Evolutionary conservation across 2,113 vertebrate genomes (phyloP).

Genomic region (Thamnophis sirtalis): DNA sequence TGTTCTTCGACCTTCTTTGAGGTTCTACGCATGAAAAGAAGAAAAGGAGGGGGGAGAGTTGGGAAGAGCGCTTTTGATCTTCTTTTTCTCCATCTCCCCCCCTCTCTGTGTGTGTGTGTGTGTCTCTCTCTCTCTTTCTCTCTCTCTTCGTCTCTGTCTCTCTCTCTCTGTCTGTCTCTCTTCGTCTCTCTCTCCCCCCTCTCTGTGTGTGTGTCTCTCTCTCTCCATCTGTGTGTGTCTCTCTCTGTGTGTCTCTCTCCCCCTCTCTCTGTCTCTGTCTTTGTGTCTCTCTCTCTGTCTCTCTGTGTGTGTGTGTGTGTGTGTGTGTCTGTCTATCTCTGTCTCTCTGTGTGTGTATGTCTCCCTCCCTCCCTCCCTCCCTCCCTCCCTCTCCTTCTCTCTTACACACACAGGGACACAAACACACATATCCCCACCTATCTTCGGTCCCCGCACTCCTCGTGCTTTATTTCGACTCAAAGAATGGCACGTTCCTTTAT

Average conservation of each 20-base stretch:
- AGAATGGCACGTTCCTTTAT: conserved; percentile 97
- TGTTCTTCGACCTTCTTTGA: conserved; percentile 99
- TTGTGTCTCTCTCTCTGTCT: too few species aligned
- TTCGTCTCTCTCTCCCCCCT: too few species aligned
- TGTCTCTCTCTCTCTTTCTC: too few species aligned
- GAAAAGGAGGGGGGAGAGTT: conserved; percentile 74
- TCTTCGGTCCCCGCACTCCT: conserved; percentile 63
- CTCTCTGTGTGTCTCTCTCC: conserved; percentile 42
- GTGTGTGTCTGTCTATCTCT: conserved; percentile 38
- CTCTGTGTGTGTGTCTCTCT: conserved; percentile 15
- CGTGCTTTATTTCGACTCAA: conserved; percentile 83
- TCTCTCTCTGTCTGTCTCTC: too few species aligned
- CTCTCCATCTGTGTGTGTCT: conserved; percentile 54
- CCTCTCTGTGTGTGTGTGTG: neutral
- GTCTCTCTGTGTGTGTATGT: conserved; percentile 58
- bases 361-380: conserved; percentile 44
- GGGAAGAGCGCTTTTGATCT: conserved; percentile 93
- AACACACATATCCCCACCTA: neutral
- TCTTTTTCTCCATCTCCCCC: conserved; percentile 72
- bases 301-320: too few species aligned
- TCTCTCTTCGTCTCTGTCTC: too few species aligned
- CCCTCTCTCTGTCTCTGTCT: neutral
- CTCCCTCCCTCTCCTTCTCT: conserved; percentile 26
- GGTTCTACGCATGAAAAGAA: conserved; percentile 98
- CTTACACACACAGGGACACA: neutral